These are phyloP conservation scores for Batillaria attramentaria DNA, from an alignment of 1,140 invertebrate species.

Conservation along the genomic window DNA sequence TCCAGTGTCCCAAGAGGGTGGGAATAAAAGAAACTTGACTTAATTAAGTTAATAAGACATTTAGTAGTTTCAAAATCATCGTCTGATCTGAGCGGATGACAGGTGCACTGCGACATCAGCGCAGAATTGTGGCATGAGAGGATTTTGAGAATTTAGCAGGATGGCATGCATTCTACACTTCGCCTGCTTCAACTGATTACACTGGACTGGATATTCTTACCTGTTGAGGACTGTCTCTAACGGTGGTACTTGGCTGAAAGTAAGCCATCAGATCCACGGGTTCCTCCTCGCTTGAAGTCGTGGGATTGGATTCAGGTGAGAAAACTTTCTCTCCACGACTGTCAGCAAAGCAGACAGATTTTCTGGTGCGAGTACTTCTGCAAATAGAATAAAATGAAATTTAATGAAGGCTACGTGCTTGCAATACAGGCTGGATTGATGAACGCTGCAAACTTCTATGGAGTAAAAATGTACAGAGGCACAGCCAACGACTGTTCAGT, in stretches of 20 bases:
- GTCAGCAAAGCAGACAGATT: conserved; percentile 27
- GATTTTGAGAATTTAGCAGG: no score
- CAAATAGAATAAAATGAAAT: not conserved
- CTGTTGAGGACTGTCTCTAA: not conserved
- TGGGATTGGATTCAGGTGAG: not conserved
- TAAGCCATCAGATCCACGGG: conserved; percentile 7
- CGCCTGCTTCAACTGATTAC: not conserved
- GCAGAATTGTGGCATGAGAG: no score
- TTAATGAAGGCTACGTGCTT: not conserved
- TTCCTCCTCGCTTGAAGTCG: not conserved
- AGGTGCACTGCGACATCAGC: no score
- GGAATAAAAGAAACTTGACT: no score
- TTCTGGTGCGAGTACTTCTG: conserved; percentile 30
- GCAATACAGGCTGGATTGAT: not conserved
- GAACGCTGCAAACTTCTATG: not conserved
- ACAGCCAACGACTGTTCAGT: no score
- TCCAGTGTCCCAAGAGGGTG: no score
- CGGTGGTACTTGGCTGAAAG: not conserved
- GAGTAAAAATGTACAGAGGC: not conserved
- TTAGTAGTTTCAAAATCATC: no score
- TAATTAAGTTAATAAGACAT: no score
- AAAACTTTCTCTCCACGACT: not conserved
- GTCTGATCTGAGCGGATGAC: no score
- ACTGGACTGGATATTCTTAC: not conserved
- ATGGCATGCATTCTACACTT: no score